Conservation (phyloP, 2,113 vertebrate genomes). For the Semnopithecus entellus region DNA sequence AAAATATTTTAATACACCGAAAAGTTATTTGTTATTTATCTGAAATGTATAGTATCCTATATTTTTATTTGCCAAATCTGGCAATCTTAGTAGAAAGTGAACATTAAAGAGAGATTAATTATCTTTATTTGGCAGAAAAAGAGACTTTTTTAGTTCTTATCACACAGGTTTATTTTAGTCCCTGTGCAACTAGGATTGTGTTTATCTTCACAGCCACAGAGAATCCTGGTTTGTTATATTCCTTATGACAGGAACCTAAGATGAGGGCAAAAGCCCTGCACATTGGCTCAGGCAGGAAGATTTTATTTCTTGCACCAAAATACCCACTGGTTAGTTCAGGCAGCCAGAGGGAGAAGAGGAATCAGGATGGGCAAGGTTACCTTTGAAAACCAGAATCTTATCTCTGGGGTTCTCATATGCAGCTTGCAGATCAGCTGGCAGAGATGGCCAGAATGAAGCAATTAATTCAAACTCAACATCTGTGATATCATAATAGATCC, state of each 20-base stretch:
- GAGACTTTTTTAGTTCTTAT: background rate
- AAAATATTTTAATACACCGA: slow-evolving; percentile 8
- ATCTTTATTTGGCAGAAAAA: background rate
- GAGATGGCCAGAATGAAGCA: slow-evolving; percentile 88
- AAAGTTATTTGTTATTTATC: background rate
- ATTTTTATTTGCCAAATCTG: slow-evolving; percentile 28
- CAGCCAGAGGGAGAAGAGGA: background rate
- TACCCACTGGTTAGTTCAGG: background rate
- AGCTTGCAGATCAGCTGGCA: slow-evolving; percentile 89
- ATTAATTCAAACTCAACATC: slow-evolving; percentile 85
- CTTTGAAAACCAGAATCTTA: slow-evolving; percentile 86
- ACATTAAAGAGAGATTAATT: background rate
- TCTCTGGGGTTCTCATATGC: slow-evolving; percentile 86
- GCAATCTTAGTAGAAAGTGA: background rate
- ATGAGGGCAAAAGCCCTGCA: background rate
- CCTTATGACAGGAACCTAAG: background rate
- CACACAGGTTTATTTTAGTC: background rate
- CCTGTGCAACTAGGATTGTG: background rate
- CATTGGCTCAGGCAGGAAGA: background rate
- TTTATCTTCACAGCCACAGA: background rate
- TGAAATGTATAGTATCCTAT: background rate
- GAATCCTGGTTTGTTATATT: background rate
- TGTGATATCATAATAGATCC: slow-evolving; percentile 81
- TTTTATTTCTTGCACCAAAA: background rate
- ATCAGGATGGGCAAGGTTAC: slow-evolving; percentile 68